Evolutionary conservation across 2,888 invertebrate genomes (phyloP), one percentile per base, ranked within the genome.

Genomic region (Dromius quadrimaculatus): DNA sequence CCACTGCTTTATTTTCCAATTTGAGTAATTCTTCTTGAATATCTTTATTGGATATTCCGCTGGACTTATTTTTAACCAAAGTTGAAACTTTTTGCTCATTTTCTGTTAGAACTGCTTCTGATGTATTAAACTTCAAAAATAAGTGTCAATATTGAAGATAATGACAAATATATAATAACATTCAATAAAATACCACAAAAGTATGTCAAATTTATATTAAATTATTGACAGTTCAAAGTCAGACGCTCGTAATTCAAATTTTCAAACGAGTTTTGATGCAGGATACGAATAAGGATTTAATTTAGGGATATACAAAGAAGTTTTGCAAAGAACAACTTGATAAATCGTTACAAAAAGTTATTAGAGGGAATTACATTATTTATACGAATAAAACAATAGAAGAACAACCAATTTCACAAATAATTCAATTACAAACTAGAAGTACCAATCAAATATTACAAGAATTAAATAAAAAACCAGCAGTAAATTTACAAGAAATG

Each of bases 11-110:
- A 0, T 90, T 85, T 4, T 88, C 84, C 36, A 92, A 80, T 73
- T 90, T 87, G 0, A 92, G 90, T 65, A 94, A 84, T 72, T 89
- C 89, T 71, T 87, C 86, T 72, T 89, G 88, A 62, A 96, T 88
- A 76, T 94, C 92, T 79, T 90, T 89, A 79, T 94, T 93, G 1
- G 92, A 90, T 71, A 95, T 90, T 1, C 96, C 95, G 77, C 91
- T 90, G 0, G 92, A 88, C 77, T 89, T 90, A 57, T 87, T 84
- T 78, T 89, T 89, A 2, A 93, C 92, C 63, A 93, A 82, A 72
- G 85, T 86, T 28, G 92, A 77, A 73, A 93, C 88, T 79, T 74
- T 74, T 36, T 76, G 75, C 76, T 83, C 82, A 13, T 11, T 28
- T 28, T 23, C 28, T 28, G 50, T 6, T 28, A 54, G n/a, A 62